Base-by-base conservation (phyloP, 2,797 vertebrate species). In the Hapalemur alaotrensis region DNA sequence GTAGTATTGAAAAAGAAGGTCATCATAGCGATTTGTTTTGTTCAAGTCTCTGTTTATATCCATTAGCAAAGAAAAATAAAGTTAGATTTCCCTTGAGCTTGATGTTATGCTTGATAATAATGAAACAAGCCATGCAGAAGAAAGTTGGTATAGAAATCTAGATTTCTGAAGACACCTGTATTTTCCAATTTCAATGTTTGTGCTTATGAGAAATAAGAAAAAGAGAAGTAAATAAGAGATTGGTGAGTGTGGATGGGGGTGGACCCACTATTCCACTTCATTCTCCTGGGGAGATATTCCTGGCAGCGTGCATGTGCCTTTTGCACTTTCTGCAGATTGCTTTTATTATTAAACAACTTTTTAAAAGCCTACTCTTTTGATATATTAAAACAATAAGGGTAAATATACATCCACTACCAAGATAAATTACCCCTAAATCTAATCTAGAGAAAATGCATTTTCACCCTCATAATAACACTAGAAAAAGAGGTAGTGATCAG, bases 341-440 rank as follows among this genome's bases (percentile, higher is more conserved):
- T 96, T 92, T 90, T 88, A 92, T 90, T 88, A 92, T 90, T 88
- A 94, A 94, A 61, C 25, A 88, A 93, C 10, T 43, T 82, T 92
- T 43, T 38, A 79, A 94, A 93, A 69, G 2, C 9, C 50, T 75
- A 67, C 52, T 54, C 22, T 83, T 93, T 85, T 67, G 52, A 89
- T 91, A 43, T 76, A 96, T 91, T 96, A 81, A 92, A 96, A 88
- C 54, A 94, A 87, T 83, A 97, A 96, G 25, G 35, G 50, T 89
- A 95, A 96, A 95, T 80, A 67, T 85, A 85, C 30, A 79, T 79
- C 43, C 79, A 86, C 41, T 80, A 59, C 38, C 52, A 95, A 93
- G 69, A 88, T 79, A 95, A 95, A 95, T 96, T 88, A 54, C 22
- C 38, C 8, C 50, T n/a, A 94, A 80, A 93, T 93, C 35, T 90